phyloP scores from a whole-genome alignment of 1,140 invertebrate species.

The Drosophila ananassae region DNA sequence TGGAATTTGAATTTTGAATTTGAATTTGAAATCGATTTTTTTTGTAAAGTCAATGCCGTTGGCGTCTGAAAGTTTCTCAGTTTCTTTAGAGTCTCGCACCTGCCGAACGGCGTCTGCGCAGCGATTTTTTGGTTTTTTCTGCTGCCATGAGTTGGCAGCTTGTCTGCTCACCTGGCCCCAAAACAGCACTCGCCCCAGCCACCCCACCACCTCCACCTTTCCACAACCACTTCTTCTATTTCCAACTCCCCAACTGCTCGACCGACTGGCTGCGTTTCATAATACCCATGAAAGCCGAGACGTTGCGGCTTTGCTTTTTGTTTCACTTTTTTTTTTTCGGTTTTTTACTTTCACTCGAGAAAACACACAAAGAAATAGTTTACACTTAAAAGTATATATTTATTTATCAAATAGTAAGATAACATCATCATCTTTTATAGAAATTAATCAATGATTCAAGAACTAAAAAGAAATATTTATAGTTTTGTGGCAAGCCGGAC shows the following conservation, averaged over 20 bases:
- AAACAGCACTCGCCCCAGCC: constrained; percentile 2
- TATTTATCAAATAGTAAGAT: neutral
- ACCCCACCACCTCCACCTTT: neutral
- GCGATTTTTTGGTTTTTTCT: neutral
- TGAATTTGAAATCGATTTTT: constrained; percentile 23
- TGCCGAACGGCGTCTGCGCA: constrained; percentile 42
- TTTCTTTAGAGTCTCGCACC: constrained; percentile 48
- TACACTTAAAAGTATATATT: neutral
- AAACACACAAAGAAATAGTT: neutral
- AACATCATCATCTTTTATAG: neutral
- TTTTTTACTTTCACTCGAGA: constrained; percentile 39
- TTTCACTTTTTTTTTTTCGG: constrained; percentile 47
- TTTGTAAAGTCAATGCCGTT: constrained; percentile 48
- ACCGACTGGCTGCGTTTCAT: constrained; percentile 55
- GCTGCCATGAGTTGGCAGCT: constrained; percentile 41
- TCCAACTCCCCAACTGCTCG: constrained; percentile 37
- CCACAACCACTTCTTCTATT: constrained; percentile 12
- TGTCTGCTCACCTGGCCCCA: constrained; percentile 28
- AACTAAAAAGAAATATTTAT: neutral
- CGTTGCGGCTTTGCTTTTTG: constrained; percentile 40
- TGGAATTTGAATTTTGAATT: constrained; percentile 43
- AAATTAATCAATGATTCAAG: no score
- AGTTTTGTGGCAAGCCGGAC: neutral
- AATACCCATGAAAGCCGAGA: constrained; percentile 62
- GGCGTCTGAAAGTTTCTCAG: constrained; percentile 45